phyloP scores from a whole-genome alignment of 1,140 invertebrate genomes.

The Dendroctonus valens region DNA sequence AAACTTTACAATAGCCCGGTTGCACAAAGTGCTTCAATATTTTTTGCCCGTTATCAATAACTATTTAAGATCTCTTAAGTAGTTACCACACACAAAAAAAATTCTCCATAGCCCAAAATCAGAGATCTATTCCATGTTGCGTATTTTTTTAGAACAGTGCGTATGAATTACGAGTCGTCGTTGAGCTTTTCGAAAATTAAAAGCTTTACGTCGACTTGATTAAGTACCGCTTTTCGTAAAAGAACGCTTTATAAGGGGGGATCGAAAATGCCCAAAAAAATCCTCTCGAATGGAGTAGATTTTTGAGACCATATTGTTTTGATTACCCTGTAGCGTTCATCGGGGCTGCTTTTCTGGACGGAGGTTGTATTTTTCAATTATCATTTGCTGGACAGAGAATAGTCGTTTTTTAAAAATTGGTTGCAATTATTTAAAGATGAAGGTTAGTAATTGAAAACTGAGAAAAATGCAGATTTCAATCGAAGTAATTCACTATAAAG shows the following conservation, averaged over 20 bases:
- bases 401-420: too few relatives aligned
- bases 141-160: not conserved
- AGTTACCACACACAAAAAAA: slow-evolving; percentile 42
- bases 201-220: too few relatives aligned
- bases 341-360: not conserved
- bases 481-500: too few relatives aligned
- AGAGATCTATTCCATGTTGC: slow-evolving; percentile 16
- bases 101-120: slow-evolving; percentile 50
- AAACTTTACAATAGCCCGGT: slow-evolving; percentile 50
- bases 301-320: slow-evolving; percentile 32
- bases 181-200: not conserved
- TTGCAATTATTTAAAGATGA: too few relatives aligned
- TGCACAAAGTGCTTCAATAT: slow-evolving; percentile 51
- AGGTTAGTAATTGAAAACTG: too few relatives aligned
- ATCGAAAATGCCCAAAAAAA: slow-evolving; percentile 15
- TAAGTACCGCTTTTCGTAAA: not conserved
- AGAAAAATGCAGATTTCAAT: too few relatives aligned
- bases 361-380: too few relatives aligned
- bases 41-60: slow-evolving; percentile 48
- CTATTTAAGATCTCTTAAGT: slow-evolving; percentile 32
- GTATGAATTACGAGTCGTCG: not conserved
- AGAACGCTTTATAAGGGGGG: slow-evolving; percentile 1
- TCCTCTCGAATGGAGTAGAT: slow-evolving; percentile 11
- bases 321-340: slow-evolving; percentile 22
- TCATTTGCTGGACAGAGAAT: too few relatives aligned